These are phyloP conservation scores for Oreohelix idahoensis DNA, from an alignment of 1,140 invertebrate species.

Conservation along the genomic window DNA sequence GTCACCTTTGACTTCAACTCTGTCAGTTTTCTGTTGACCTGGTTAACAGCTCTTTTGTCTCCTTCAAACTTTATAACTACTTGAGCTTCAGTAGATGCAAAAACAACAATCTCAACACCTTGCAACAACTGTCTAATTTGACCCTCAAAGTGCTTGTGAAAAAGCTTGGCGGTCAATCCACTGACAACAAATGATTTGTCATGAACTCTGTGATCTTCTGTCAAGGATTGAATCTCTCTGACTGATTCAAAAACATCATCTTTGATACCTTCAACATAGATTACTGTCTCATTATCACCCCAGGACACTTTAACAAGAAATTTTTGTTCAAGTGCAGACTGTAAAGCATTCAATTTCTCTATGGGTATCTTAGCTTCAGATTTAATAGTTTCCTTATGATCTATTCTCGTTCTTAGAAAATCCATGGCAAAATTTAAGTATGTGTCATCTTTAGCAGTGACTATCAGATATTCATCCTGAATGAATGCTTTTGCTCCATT, in stretches of 20 bases:
- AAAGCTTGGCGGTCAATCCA: neutral
- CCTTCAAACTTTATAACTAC: neutral
- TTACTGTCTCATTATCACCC: neutral
- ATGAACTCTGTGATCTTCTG: neutral
- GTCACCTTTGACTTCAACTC: neutral
- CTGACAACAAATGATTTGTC: slow-evolving; percentile 7
- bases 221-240: neutral
- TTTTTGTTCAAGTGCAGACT: neutral
- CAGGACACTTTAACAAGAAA: slow-evolving; percentile 1
- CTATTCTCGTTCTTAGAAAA: neutral
- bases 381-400: slow-evolving; percentile 1
- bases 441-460: neutral
- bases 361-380: neutral
- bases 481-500: neutral
- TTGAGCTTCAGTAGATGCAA: neutral
- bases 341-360: neutral
- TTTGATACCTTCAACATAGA: slow-evolving; percentile 4
- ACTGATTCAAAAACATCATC: slow-evolving; percentile 7
- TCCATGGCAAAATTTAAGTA: neutral
- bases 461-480: neutral
- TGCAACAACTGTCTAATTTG: neutral
- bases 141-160: neutral
- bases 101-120: neutral
- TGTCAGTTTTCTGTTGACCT: neutral
- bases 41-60: neutral